Percentiles rank a stretch among this genome's conserved stretches.
Evolutionary conservation across 2,888 invertebrate genomes (phyloP).

Genomic region (Suillia variegata): DNA sequence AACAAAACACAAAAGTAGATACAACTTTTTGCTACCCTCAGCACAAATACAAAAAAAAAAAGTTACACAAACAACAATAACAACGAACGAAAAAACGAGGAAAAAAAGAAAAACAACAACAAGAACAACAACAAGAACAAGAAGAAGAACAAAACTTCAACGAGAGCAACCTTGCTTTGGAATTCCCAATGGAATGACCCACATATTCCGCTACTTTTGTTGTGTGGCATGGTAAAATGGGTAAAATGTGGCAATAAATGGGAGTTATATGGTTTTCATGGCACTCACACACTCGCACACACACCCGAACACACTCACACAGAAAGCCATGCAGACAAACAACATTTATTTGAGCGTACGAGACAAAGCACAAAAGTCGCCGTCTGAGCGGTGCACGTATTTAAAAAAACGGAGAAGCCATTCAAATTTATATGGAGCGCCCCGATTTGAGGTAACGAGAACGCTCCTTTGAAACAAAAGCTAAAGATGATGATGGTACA

Average conservation of each 20-base stretch:
- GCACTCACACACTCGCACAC: not conserved
- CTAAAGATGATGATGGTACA: not conserved
- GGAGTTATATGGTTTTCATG: conserved; percentile 11
- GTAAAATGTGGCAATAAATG: conserved; percentile 1
- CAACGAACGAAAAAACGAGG: not conserved
- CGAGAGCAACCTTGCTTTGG: conserved; percentile 21
- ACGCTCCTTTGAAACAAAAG: not conserved
- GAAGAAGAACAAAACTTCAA: too few species aligned
- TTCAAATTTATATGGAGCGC: not conserved
- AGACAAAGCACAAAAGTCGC: not conserved
- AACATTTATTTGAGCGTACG: too few species aligned
- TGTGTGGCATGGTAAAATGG: too few species aligned
- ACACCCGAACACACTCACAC: conserved; percentile 18
- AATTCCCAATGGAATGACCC: conserved; percentile 61
- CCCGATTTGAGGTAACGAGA: not conserved
- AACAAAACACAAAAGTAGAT: not conserved
- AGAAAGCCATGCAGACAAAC: not conserved
- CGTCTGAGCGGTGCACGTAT: not conserved
- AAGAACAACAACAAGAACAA: too few species aligned
- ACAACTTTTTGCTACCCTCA: too few species aligned
- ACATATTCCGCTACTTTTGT: conserved; percentile 40
- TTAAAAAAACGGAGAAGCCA: not conserved
- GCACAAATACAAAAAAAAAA: not conserved
- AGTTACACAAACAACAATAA: not conserved
- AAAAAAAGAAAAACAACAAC: too few species aligned